Evolutionary conservation across 2,113 vertebrate species (phyloP).

Genomic region (Cryptotis parvus): DNA sequence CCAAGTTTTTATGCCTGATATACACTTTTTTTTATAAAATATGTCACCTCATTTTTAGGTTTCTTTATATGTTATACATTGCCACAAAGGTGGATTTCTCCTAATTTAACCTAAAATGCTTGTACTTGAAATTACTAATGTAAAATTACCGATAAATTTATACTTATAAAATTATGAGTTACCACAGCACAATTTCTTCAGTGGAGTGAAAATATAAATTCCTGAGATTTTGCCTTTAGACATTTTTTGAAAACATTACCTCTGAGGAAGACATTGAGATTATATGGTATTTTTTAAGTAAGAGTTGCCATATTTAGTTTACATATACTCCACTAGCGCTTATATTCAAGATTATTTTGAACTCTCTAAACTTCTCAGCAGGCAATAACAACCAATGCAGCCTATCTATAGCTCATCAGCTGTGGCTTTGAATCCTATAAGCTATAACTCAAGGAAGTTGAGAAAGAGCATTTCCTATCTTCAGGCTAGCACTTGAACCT

Average conservation of each 20-base stretch:
- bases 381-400: neutral
- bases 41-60: slow-evolving; percentile 16
- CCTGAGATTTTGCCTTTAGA: neutral
- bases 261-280: neutral
- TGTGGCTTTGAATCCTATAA: slow-evolving; percentile 16
- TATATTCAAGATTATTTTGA: slow-evolving; percentile 26
- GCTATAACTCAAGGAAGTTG: slow-evolving; percentile 34
- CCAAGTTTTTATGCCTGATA: slow-evolving; percentile 67
- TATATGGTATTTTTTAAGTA: neutral
- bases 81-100: slow-evolving; percentile 39
- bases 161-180: slow-evolving; percentile 34
- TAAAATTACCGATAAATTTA: slow-evolving; percentile 38
- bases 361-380: slow-evolving; percentile 45
- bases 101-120: slow-evolving; percentile 28
- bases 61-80: slow-evolving; percentile 34
- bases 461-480: slow-evolving; percentile 60
- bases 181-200: neutral
- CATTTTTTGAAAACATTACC: slow-evolving; percentile 7
- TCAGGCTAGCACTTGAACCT: slow-evolving; percentile 5
- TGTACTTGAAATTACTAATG: neutral
- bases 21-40: slow-evolving; percentile 60
- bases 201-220: neutral
- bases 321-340: neutral
- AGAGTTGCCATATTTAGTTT: slow-evolving; percentile 5
- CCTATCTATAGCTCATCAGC: neutral